These are phyloP conservation scores for Sarcophaga subvicina DNA, from an alignment of 2,888 invertebrate species.

Conservation along the genomic window DNA sequence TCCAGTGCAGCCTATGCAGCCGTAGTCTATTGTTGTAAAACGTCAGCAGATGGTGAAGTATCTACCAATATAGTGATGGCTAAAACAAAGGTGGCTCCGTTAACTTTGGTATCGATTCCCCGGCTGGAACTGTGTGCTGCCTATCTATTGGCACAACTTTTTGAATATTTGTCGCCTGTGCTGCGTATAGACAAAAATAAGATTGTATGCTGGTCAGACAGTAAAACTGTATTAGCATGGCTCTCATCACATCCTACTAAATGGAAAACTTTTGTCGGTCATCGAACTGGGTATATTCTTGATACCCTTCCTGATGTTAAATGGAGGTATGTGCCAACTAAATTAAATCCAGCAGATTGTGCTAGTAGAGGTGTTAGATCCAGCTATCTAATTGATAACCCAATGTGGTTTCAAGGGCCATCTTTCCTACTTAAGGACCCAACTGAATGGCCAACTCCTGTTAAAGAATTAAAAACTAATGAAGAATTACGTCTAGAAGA, in stretches of 20 bases:
- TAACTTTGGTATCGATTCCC: conserved; percentile 15
- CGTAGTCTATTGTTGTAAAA: conserved; percentile 15
- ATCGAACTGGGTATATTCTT: conserved; percentile 34
- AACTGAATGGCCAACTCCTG: not conserved
- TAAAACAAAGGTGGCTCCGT: conserved; percentile 21
- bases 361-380: conserved; percentile 26
- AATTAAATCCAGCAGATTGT: conserved; percentile 37
- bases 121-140: conserved; percentile 35
- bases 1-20: conserved; percentile 16
- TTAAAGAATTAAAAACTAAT: conserved; percentile 1
- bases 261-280: conserved; percentile 29
- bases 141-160: conserved; percentile 19
- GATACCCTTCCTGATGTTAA: conserved; percentile 21
- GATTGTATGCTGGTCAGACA: conserved; percentile 26
- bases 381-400: conserved; percentile 16
- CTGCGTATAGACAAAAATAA: conserved; percentile 2
- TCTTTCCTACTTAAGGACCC: conserved; percentile 3
- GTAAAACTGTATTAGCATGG: conserved; percentile 27
- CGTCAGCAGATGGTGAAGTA: conserved; percentile 4
- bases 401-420: conserved; percentile 24
- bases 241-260: conserved; percentile 22
- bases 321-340: conserved; percentile 32
- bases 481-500: conserved; percentile 1
- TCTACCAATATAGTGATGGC: conserved; percentile 27
- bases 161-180: conserved; percentile 5